Conservation (phyloP, 2,113 vertebrate species). For the Hydrolagus affinis region DNA sequence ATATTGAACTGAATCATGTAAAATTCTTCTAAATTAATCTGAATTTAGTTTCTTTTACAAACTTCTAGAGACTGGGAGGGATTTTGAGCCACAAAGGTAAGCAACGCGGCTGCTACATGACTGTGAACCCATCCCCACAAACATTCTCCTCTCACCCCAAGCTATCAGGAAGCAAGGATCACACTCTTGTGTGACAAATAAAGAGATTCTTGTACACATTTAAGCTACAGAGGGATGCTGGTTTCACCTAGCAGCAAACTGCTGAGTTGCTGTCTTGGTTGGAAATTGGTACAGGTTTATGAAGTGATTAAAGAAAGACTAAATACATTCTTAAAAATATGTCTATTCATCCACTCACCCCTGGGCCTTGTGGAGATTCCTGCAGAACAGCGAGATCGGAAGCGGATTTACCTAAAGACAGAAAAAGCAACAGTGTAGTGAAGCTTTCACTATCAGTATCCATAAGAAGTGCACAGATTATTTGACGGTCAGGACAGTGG, state of each 20-base stretch:
- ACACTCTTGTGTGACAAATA: too few relatives aligned
- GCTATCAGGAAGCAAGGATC: too few relatives aligned
- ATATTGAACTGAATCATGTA: too few relatives aligned
- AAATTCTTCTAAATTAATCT: too few relatives aligned
- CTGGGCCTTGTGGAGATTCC: slow-evolving; percentile 59
- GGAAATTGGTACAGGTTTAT: neutral
- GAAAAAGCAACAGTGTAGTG: slow-evolving; percentile 32
- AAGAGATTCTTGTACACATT: too few relatives aligned
- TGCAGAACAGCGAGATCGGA: slow-evolving; percentile 40
- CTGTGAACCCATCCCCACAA: too few relatives aligned
- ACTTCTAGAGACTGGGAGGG: too few relatives aligned
- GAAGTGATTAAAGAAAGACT: neutral
- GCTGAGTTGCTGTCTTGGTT: neutral
- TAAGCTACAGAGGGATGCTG: too few relatives aligned
- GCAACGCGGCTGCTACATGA: too few relatives aligned
- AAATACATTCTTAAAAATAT: neutral
- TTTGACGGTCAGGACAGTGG: neutral
- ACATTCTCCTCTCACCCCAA: too few relatives aligned
- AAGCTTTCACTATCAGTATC: neutral
- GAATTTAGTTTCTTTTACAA: too few relatives aligned
- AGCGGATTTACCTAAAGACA: slow-evolving; percentile 41
- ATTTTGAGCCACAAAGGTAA: too few relatives aligned
- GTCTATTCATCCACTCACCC: slow-evolving; percentile 58
- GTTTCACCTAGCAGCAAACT: neutral
- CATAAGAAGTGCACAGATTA: neutral